Evolutionary conservation across 2,797 vertebrate species (phyloP).

Genomic region (Pangasius mekongensis): DNA sequence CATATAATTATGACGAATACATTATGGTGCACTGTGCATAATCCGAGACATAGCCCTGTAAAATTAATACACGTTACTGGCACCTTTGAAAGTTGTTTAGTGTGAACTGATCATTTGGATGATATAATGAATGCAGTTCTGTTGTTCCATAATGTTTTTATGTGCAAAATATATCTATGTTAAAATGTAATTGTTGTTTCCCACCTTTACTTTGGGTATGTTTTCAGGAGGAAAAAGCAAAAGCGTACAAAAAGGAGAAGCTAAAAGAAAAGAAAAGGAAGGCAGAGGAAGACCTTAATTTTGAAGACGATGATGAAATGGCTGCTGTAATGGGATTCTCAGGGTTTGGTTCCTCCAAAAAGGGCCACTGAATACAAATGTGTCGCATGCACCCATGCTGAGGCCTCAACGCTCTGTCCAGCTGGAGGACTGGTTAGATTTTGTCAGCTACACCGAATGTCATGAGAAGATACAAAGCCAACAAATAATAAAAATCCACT

Average conservation of each 20-base stretch:
- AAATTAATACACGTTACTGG: background rate
- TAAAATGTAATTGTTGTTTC: background rate
- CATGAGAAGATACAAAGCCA: constrained; percentile 3
- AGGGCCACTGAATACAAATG: constrained; percentile 82
- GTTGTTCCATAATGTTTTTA: background rate
- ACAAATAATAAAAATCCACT: background rate
- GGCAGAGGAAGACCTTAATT: constrained; percentile 89
- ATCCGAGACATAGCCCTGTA: background rate
- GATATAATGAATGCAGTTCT: background rate
- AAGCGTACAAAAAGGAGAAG: constrained; percentile 98
- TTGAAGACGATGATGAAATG: constrained; percentile 97
- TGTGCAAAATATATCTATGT: background rate
- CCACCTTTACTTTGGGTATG: background rate
- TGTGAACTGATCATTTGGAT: background rate
- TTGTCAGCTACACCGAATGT: background rate
- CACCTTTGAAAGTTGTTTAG: background rate
- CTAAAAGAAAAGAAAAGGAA: constrained; percentile 94
- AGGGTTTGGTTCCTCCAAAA: constrained; percentile 94
- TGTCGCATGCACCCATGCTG: background rate
- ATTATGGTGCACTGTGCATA: background rate
- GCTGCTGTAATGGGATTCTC: constrained; percentile 98
- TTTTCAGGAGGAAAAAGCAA: constrained; percentile 93
- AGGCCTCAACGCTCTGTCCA: background rate
- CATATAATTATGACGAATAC: too few species aligned
- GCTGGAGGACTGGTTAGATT: constrained; percentile 2